These are phyloP conservation scores for Drosophila eohydei DNA, from an alignment of 2,888 invertebrate species.

Conservation along the genomic window DNA sequence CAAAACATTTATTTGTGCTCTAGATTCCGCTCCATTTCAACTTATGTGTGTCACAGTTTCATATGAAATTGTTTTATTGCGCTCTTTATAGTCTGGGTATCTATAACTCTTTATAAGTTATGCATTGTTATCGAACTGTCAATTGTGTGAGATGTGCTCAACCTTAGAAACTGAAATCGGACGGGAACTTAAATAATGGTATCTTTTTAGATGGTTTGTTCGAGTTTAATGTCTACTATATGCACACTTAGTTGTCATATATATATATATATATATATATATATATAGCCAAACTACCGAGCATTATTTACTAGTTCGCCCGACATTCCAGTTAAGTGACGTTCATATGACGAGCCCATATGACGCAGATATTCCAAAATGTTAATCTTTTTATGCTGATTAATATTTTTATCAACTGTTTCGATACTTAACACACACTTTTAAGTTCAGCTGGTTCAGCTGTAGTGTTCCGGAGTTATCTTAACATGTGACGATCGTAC, in stretches of 20 bases:
- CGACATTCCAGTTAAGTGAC: constrained; percentile 6
- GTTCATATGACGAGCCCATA: not conserved
- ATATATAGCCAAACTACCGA: not conserved
- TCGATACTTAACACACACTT: not conserved
- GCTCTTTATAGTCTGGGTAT: not conserved
- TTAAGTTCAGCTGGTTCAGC: not conserved
- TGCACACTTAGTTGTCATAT: not conserved
- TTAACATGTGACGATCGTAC: constrained; percentile 23
- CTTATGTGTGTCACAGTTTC: constrained; percentile 33
- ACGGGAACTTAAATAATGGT: constrained; percentile 8
- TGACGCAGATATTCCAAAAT: not conserved
- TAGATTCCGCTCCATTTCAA: constrained; percentile 31
- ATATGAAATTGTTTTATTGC: constrained; percentile 2
- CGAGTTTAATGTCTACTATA: not conserved
- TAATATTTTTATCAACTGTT: constrained; percentile 1
- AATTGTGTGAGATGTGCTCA: constrained; percentile 11
- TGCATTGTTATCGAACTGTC: constrained; percentile 7
- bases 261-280: too few relatives aligned
- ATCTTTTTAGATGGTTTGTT: not conserved
- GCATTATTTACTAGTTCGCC: not conserved
- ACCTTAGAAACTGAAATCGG: constrained; percentile 2
- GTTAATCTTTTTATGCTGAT: constrained; percentile 1
- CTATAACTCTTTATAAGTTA: constrained; percentile 10
- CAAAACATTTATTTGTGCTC: constrained; percentile 45
- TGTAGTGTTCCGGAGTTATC: not conserved